Conservation (phyloP, 2,797 vertebrate species). For the Brachymystax lenok region DNA sequence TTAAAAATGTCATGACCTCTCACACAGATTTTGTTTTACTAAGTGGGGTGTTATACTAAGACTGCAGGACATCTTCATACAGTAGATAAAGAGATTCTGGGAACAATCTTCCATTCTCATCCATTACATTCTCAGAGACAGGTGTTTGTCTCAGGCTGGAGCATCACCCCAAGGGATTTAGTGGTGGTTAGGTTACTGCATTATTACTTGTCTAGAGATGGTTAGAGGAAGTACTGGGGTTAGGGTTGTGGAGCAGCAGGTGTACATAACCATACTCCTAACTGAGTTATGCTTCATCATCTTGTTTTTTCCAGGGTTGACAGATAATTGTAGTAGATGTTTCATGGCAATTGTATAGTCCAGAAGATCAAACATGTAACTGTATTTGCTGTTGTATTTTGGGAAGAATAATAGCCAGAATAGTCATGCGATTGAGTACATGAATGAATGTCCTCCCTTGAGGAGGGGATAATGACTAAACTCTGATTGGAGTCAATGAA, state of each 20-base stretch:
- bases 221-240: not conserved
- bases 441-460: constrained; percentile 52
- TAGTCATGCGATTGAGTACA: constrained; percentile 18
- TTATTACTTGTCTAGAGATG: constrained; percentile 3
- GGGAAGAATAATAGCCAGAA: constrained; percentile 4
- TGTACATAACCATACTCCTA: not conserved
- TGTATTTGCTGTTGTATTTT: no score
- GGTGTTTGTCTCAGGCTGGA: not conserved
- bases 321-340: not conserved
- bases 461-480: constrained; percentile 23
- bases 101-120: not conserved
- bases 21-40: not conserved
- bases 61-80: constrained; percentile 18
- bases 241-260: not conserved
- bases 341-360: not conserved
- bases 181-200: not conserved
- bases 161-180: not conserved
- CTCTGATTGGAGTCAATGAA: constrained; percentile 45
- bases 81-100: not conserved
- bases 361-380: not conserved
- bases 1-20: constrained; percentile 28
- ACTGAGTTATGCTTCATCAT: not conserved
- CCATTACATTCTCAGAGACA: not conserved
- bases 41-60: constrained; percentile 7
- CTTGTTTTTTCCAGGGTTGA: not conserved